Percentiles rank a stretch among this genome's conserved stretches.
Evolutionary conservation across 2,888 invertebrate species (phyloP).

Genomic region (Leucania comma): DNA sequence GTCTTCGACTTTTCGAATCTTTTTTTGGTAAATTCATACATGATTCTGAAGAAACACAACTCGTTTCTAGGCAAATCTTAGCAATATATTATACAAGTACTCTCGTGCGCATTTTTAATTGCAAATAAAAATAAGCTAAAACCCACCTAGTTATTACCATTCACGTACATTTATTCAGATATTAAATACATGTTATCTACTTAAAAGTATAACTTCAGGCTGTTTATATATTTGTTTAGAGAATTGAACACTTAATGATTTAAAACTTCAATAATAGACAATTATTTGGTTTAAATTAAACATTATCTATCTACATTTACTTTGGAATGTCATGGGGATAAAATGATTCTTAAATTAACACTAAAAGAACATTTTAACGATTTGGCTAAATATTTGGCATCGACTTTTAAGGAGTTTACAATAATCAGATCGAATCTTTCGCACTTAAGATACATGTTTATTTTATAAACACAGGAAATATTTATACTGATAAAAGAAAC

Average conservation of each 20-base stretch:
- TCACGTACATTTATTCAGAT: conserved; percentile 30
- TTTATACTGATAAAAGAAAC: conserved; percentile 40
- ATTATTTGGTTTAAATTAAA: conserved; percentile 68
- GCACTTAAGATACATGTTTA: conserved; percentile 14
- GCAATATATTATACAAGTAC: conserved; percentile 41
- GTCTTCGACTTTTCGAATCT: background rate
- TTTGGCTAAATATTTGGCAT: conserved; percentile 66
- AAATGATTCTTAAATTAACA: conserved; percentile 32
- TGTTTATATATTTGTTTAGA: conserved; percentile 64
- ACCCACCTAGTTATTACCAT: conserved; percentile 15
- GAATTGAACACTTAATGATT: conserved; percentile 77
- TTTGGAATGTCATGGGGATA: conserved; percentile 73
- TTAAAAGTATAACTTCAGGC: conserved; percentile 57
- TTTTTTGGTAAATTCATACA: background rate
- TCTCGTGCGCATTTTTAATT: conserved; percentile 12
- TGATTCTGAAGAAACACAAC: conserved; percentile 1
- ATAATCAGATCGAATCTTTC: conserved; percentile 12
- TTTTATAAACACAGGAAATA: conserved; percentile 40
- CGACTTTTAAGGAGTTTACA: conserved; percentile 17
- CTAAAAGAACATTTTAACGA: conserved; percentile 37
- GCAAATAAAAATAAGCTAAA: conserved; percentile 44
- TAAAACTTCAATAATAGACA: conserved; percentile 77
- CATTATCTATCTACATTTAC: conserved; percentile 74
- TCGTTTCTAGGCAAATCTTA: conserved; percentile 43
- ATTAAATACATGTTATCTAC: conserved; percentile 48